A percentile compares a stretch with the other conserved stretches of the same genome.
These are phyloP conservation scores for Hormaphis cornu DNA, from an alignment of 1,140 invertebrate genomes.

Conservation along the genomic window DNA sequence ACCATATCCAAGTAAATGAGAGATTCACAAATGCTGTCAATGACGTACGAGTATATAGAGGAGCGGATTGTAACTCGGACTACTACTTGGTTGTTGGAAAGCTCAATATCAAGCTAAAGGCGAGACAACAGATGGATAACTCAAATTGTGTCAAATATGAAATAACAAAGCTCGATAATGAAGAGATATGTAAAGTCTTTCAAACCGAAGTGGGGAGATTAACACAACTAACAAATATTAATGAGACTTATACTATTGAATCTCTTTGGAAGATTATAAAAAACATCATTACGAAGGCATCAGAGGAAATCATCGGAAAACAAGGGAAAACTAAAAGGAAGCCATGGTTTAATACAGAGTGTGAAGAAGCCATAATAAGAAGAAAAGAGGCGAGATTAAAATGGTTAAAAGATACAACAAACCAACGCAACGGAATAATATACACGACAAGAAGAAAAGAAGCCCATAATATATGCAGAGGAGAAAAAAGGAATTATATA, in stretches of 20 bases:
- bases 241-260: neutral
- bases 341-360: conserved; percentile 35
- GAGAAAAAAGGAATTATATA: conserved; percentile 13
- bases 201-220: neutral
- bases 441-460: conserved; percentile 16
- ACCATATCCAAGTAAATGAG: conserved; percentile 33
- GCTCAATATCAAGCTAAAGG: neutral
- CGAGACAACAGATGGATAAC: neutral
- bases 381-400: conserved; percentile 17
- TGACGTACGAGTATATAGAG: conserved; percentile 32
- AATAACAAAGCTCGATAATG: neutral
- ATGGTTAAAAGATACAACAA: neutral
- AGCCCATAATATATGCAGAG: neutral
- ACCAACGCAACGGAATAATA: neutral
- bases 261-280: neutral
- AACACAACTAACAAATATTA: neutral
- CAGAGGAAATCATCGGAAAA: neutral
- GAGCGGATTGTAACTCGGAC: conserved; percentile 33
- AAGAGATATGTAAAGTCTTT: neutral
- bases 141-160: neutral
- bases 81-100: conserved; percentile 31
- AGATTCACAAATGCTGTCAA: neutral
- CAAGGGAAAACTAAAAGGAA: conserved; percentile 4
- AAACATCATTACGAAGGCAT: neutral
- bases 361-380: neutral